Evolutionary conservation across 2,797 vertebrate genomes (phyloP), one percentile per base, ranked within the genome.

Genomic region (Rallus crepitans): DNA sequence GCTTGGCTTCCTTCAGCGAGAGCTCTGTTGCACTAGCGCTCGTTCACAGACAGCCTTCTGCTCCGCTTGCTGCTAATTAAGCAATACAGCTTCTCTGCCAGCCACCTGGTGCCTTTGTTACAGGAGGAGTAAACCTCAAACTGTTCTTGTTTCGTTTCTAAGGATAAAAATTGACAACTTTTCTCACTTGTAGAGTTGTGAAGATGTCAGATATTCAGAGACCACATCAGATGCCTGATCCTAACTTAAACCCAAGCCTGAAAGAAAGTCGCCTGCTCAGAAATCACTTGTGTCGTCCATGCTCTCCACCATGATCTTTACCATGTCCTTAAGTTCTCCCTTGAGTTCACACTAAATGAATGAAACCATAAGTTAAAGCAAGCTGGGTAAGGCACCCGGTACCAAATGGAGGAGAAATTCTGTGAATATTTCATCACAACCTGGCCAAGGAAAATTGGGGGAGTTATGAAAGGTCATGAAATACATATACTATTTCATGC

Each of bases 31-130:
- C 2, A 5, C 47, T 69, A 25, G 33, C 8, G 1, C 86, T 70
- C 45, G 15, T 80, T 93, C 93, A 13, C 89, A 91, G 90, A 4
- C 93, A 95, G 89, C 94, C 94, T 97, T 93, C 96, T 96, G 96
- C 96, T 96, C 94, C 27, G 91, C 92, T 93, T 57, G 65, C 93
- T 91, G 89, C 84, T 95, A 61, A 92, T 68, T 57, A 78, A 86
- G 92, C 19, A 57, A 65, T 11, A 31, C 87, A 65, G 91, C 73
- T 31, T 72, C 82, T 81, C 42, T 80, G 87, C 91, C 95, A 97
- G 92, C 87, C 96, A 96, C 94, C 91, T 93, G 91, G 79, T 61
- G 84, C 93, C 91, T 96, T 79, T 93, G 89, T 66, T 76, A 48
- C 72, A 60, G 23, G 61, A 69, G 47, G 63, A 94, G 39, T 24